A percentile compares a stretch with the other conserved stretches of the same genome.
Evolutionary conservation across 2,113 vertebrate species (phyloP).

Genomic region (Myrmecobius fasciatus): DNA sequence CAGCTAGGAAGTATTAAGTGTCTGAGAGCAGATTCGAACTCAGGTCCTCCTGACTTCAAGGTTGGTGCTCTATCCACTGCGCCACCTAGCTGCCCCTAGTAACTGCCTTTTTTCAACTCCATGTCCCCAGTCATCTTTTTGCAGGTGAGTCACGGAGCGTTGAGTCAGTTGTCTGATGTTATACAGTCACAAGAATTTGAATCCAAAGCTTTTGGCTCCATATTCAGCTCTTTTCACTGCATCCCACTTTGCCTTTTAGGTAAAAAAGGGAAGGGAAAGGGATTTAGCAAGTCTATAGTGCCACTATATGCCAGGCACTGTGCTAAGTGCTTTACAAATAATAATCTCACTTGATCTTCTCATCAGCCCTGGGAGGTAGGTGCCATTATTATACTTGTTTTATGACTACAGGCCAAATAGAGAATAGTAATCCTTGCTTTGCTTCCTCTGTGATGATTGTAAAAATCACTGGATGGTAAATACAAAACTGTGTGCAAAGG

Average conservation of each 20-base stretch:
- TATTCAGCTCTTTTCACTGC: background rate
- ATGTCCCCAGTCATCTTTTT: background rate
- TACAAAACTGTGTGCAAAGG: background rate
- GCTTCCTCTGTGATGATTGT: background rate
- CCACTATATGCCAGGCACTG: background rate
- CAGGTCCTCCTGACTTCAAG: too few relatives aligned
- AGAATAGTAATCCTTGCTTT: background rate
- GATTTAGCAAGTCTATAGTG: background rate
- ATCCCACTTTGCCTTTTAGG: background rate
- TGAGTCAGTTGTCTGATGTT: background rate
- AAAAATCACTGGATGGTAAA: background rate
- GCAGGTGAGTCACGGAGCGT: background rate
- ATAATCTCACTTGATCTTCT: background rate
- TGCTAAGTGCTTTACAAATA: background rate
- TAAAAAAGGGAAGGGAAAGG: background rate
- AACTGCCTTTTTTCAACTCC: background rate
- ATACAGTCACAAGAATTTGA: background rate
- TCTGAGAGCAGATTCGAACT: too few relatives aligned
- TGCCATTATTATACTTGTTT: background rate
- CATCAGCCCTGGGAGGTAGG: background rate
- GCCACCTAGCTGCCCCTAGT: too few relatives aligned
- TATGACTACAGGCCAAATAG: background rate
- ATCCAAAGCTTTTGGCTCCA: background rate
- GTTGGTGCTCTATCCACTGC: too few relatives aligned
- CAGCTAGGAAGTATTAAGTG: too few relatives aligned